Evolutionary conservation across 1,140 invertebrate species (phyloP), one percentile per base, ranked within the genome.

Genomic region (Rhysida immarginata): DNA sequence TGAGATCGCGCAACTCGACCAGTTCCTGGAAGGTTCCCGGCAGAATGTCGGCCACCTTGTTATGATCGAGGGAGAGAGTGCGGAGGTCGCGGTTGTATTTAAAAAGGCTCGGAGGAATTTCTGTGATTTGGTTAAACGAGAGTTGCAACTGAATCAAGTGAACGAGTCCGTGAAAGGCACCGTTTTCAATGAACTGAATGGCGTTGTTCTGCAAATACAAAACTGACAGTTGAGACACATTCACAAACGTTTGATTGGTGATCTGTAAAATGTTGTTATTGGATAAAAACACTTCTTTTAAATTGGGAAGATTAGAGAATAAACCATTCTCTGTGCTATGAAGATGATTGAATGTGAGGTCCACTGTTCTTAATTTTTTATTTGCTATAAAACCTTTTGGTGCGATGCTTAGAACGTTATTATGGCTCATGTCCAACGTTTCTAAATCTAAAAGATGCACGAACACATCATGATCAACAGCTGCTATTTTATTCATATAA

Each of bases 231-330:
- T 80, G 80, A 0, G 76, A 67, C 2, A 84, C 85, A 56, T 86
- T 85, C 2, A 76, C 74, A 67, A 94, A 93, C 13, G 85, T 83
- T 58, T 88, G 81, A 2, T 80, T 77, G 0, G 83, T 80, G 59
- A 94, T 77, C 68, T 89, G 85, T 1, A 90, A 68, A 48, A 94
- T 85, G 67, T 92, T 92, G 65, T 94, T 94, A 67, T 91, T 85
- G 0, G 85, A 83, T n/a, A 93, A 71, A 66, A 90, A 89, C 21
- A 93, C 71, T 64, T 86, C 84, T 35, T 81, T 76, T 1, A 94
- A 69, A 55, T 87, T 80, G 0, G 79, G 79, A 48, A 93, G 69
- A 63, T 81, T 80, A 16, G 81, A 77, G 66, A 94, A 93, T 1
- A 90, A 77, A 0, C 85, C 85, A 23, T 68, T 59, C 26, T 78